Evolutionary conservation across 2,797 vertebrate genomes (phyloP).

Genomic region (Calcarius lapponicus): DNA sequence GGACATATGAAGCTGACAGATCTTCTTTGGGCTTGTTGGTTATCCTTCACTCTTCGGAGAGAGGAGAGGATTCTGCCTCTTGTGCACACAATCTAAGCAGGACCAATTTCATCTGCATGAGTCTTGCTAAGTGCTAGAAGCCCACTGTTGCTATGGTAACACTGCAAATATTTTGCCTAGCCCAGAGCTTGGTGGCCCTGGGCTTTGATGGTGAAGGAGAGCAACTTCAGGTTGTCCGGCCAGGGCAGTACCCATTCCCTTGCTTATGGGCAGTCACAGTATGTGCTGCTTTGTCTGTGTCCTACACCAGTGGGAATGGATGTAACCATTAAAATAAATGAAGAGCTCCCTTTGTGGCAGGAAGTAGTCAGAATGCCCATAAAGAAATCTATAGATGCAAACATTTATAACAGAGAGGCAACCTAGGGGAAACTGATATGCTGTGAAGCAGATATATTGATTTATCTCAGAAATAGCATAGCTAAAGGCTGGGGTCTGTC

Average conservation of each 20-base stretch:
- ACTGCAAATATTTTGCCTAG: neutral
- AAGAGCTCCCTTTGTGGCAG: neutral
- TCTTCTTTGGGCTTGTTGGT: neutral
- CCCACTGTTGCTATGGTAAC: neutral
- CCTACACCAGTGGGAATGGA: neutral
- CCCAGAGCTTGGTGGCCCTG: neutral
- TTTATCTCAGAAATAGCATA: neutral
- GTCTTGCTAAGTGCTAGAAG: neutral
- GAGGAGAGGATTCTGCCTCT: neutral
- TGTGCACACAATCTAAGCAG: neutral
- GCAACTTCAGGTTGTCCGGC: neutral
- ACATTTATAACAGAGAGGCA: neutral
- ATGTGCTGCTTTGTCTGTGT: neutral
- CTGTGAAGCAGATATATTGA: neutral
- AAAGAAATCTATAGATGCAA: neutral
- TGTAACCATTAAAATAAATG: neutral
- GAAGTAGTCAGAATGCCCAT: neutral
- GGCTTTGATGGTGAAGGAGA: neutral
- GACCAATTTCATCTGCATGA: neutral
- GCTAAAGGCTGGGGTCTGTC: neutral
- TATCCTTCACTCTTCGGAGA: neutral
- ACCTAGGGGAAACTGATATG: neutral
- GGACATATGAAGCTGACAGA: neutral
- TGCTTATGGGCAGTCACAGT: neutral
- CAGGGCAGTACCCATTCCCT: neutral